Evolutionary conservation across 2,113 vertebrate genomes (phyloP), one percentile per base, ranked within the genome.

Genomic region (Gymnorhina tibicen): DNA sequence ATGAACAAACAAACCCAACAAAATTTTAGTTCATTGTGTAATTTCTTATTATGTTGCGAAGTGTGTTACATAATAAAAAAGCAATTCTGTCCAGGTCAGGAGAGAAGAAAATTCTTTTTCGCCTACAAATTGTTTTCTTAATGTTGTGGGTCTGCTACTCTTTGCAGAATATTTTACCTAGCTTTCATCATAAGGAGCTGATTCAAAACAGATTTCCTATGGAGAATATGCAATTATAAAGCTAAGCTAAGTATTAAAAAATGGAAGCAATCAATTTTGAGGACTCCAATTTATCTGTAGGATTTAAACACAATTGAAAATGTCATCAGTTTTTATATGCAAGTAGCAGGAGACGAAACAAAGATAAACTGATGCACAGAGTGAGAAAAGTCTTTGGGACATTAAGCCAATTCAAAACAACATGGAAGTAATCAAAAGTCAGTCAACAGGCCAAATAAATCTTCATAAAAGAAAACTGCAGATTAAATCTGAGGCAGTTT

Each of bases 391-490:
- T 95, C 96, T 97, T 97, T 83, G 76, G 96, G 91, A 96, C 73
- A 96, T 95, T 95, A 96, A 97, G 62, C 41, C 74, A 97, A 96
- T 95, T 95, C 92, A 95, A 88, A 97, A 81, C 67, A 97, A 96
- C 94, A 96, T 97, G 95, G 94, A 97, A 98, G 52, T 95, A 97
- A 98, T 97, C 96, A 97, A 96, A 97, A 97, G 58, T 96, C 91
- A 86, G 74, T 95, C 89, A 66, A 92, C 75, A 93, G 92, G 97
- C 85, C 63, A 98, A 97, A 95, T 92, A 97, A 96, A 69, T 89
- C 66, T 91, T 96, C 64, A n/a, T 90, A 91, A 97, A 97, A 96
- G 56, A 78, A 96, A 96, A 94, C 60, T 89, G 77, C 37, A 86
- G 72, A 80, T 73, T 93, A 94, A 87, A 90, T 44, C 32, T 70